Conservation (phyloP, 1,140 invertebrate genomes). For the Dolichoris vasculosae region DNA sequence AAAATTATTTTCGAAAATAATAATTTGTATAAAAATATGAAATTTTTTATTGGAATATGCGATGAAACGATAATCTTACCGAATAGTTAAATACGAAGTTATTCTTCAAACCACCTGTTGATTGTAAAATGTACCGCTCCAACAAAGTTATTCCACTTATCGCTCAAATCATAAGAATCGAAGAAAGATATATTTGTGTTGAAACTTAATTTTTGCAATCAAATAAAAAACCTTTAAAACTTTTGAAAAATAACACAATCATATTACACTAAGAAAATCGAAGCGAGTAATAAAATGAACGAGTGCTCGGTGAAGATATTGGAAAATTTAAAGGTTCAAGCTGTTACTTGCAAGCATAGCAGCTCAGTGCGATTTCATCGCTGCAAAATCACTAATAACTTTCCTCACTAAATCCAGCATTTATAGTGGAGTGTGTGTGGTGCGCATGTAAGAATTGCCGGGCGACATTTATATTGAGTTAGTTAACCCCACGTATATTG, state of each 20-base stretch:
- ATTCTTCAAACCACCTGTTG: conserved; percentile 11
- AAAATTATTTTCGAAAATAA: too few species aligned
- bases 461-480: conserved; percentile 36
- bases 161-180: background rate
- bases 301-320: background rate
- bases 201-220: background rate
- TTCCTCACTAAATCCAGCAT: conserved; percentile 35
- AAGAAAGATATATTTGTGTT: background rate
- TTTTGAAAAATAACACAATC: background rate
- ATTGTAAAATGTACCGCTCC: background rate
- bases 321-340: background rate
- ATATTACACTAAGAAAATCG: background rate
- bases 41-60: background rate
- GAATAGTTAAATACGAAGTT: background rate
- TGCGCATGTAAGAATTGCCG: conserved; percentile 14
- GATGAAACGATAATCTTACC: background rate
- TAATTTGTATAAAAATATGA: background rate
- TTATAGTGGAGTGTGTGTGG: conserved; percentile 40
- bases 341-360: background rate
- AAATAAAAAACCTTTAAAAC: background rate
- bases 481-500: conserved; percentile 44
- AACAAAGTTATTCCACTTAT: background rate
- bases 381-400: conserved; percentile 44
- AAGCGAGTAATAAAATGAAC: background rate
- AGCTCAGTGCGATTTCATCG: conserved; percentile 2